Evolutionary conservation across 2,113 vertebrate species (phyloP).

Genomic region (Festucalex cinctus): DNA sequence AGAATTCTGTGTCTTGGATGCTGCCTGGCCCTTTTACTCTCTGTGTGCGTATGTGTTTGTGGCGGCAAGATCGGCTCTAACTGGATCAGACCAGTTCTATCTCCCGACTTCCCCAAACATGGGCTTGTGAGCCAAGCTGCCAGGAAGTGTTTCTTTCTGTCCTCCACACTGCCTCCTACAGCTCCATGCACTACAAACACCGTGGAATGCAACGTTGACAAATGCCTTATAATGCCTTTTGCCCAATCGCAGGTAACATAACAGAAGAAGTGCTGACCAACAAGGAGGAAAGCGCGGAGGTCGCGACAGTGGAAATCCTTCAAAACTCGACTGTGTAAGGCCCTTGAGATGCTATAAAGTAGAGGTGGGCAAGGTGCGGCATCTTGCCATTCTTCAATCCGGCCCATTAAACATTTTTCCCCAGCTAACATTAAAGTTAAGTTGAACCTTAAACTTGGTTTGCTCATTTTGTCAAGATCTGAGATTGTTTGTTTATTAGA

Average conservation of each 20-base stretch:
- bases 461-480: no score
- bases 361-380: no score
- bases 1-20: neutral
- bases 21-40: neutral
- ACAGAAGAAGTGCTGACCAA: conserved; percentile 47
- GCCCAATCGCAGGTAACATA: conserved; percentile 52
- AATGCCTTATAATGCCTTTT: conserved; percentile 1
- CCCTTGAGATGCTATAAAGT: neutral
- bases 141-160: conserved; percentile 9
- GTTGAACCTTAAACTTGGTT: no score
- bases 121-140: conserved; percentile 13
- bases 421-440: no score
- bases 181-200: neutral
- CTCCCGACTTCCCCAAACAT: conserved; percentile 30
- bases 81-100: conserved; percentile 48
- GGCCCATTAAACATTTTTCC: no score
- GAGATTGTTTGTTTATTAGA: no score
- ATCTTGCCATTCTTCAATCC: no score
- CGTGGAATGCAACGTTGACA: neutral
- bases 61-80: conserved; percentile 25
- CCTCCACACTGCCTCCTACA: conserved; percentile 3
- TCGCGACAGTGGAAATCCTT: conserved; percentile 61
- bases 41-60: neutral
- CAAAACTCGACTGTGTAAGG: conserved; percentile 79
- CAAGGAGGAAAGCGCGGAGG: conserved; percentile 61